Percentiles rank a stretch among this genome's conserved stretches.
These are phyloP conservation scores for Actenoides lindsayi DNA, from an alignment of 2,113 vertebrate genomes.

Conservation along the genomic window DNA sequence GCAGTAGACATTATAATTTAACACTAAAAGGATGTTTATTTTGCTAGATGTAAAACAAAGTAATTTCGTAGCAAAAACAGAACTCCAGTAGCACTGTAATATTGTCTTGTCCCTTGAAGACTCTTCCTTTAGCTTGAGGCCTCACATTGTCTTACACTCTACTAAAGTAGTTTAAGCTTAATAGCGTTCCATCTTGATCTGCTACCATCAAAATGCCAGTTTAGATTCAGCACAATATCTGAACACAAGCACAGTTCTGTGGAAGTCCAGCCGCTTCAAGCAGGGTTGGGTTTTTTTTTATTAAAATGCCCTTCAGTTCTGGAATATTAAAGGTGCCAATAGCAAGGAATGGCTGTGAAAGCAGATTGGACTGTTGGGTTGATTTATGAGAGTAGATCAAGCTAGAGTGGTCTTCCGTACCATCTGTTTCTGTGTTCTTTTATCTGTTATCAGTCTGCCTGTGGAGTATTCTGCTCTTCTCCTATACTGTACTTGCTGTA, in stretches of 20 bases:
- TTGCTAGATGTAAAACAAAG: neutral
- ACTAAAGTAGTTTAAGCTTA: neutral
- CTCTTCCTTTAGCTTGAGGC: neutral
- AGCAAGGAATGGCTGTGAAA: neutral
- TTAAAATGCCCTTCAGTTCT: neutral
- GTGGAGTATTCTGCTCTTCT: neutral
- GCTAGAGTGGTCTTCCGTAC: neutral
- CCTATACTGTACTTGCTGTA: neutral
- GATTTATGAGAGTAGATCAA: neutral
- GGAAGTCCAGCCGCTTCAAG: neutral
- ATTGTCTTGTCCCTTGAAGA: neutral
- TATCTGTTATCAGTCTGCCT: neutral
- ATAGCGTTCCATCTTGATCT: neutral
- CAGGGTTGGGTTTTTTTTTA: neutral
- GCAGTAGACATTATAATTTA: neutral
- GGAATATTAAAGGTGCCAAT: neutral
- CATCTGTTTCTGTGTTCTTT: neutral
- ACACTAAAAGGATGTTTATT: neutral
- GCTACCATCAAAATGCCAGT: neutral
- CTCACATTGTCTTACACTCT: neutral
- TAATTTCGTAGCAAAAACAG: neutral
- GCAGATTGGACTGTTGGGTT: neutral
- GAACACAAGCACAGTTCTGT: neutral
- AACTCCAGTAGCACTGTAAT: too few relatives aligned
- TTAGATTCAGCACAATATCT: neutral